Conservation (phyloP, 2,113 vertebrate species). For the Scopus umbretta region DNA sequence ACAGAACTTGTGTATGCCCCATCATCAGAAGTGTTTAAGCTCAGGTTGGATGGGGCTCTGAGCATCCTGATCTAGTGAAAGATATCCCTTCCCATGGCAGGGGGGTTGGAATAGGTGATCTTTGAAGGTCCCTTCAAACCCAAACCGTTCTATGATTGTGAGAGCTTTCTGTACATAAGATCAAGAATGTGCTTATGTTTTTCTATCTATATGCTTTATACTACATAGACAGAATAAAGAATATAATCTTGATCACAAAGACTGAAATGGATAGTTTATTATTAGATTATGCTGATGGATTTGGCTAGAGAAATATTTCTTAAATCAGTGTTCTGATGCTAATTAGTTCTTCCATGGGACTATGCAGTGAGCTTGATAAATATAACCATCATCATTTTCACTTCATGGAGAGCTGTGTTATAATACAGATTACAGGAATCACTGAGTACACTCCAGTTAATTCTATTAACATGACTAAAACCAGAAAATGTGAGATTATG, state of each 20-base stretch:
- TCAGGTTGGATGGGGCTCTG: not conserved
- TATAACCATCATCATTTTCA: not conserved
- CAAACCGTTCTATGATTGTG: not conserved
- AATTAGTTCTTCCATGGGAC: not conserved
- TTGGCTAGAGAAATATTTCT: not conserved
- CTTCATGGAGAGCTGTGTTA: not conserved
- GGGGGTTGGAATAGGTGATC: not conserved
- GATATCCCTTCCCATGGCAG: not conserved
- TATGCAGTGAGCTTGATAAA: not conserved
- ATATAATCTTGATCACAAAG: not conserved
- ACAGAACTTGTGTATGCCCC: not conserved
- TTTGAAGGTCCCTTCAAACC: not conserved
- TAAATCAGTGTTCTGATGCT: not conserved
- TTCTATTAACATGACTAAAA: not conserved
- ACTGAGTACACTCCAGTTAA: not conserved
- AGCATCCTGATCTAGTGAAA: not conserved
- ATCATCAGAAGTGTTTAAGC: not conserved
- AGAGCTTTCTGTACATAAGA: not conserved
- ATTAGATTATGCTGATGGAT: not conserved
- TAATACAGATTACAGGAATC: not conserved
- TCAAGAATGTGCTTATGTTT: not conserved
- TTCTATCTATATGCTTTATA: not conserved
- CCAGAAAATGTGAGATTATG: not conserved
- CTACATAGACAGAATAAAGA: not conserved
- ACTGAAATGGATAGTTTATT: not conserved